Evolutionary conservation across 1,140 invertebrate species (phyloP), one percentile per base, ranked within the genome.

Genomic region (Notospermus geniculatus): DNA sequence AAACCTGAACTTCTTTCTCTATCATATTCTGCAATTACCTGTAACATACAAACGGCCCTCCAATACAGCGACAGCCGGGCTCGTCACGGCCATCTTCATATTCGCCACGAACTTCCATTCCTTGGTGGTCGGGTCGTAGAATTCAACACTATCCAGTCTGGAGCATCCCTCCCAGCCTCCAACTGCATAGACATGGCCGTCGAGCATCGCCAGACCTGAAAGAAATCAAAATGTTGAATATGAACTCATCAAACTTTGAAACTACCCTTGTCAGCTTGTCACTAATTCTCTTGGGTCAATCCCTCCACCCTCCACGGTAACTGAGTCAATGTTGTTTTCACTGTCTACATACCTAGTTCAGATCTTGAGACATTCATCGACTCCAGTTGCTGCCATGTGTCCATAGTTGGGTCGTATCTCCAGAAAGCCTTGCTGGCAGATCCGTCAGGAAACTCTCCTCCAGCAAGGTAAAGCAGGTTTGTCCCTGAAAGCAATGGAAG

Each of bases 161-260:
- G 87, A 87, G 84, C 88, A 89, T 17, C 88, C 87, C 80, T 91
- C 89, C 77, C 88, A 90, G 23, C 90, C 90, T 41, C 90, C 90
- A 32, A 90, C 87, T 19, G 87, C 90, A 83, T 88, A 91, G 22
- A 91, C 83, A 64, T 84, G 83, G 45, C 85, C 86, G 63, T 86
- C 84, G 73, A 87, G 86, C 57, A 86, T 82, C 27, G 86, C 86
- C n/a, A 88, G 85, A 39, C 88, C 89, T 83, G 54, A 0, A 65
- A 43, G 15, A 15, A 36, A 36, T n/a, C n/a, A n/a, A n/a, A n/a
- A n/a, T n/a, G n/a, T n/a, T n/a, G n/a, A n/a, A n/a, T n/a, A n/a
- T 43, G 39, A 43, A n/a, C n/a, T n/a, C n/a, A 11, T 43, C n/a
- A 13, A 43, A 43, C n/a, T 13, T n/a, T 13, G n/a, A n/a, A 43